Percentiles rank a stretch among this genome's conserved stretches.
Evolutionary conservation across 2,113 vertebrate species (phyloP).

Genomic region (Narcine bancroftii): DNA sequence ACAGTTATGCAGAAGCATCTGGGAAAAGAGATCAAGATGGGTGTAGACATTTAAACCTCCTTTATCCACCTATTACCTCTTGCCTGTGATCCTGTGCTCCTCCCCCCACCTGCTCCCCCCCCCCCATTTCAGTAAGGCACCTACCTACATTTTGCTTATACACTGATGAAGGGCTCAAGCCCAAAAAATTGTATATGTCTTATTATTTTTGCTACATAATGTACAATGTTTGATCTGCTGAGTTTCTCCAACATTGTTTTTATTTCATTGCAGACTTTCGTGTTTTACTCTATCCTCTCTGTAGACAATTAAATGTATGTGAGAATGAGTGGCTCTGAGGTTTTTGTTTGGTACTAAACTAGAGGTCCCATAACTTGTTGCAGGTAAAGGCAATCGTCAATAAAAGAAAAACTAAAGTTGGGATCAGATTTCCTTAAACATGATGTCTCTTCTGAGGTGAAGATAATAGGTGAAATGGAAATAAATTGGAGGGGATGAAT

Average conservation of each 20-base stretch:
- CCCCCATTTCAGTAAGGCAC: too few species aligned
- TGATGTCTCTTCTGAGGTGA: background rate
- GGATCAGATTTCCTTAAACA: background rate
- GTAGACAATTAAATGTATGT: background rate
- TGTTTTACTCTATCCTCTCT: too few species aligned
- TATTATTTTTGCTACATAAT: too few species aligned
- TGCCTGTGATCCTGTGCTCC: too few species aligned
- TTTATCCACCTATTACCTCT: too few species aligned
- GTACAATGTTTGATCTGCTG: too few species aligned
- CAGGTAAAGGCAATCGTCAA: background rate
- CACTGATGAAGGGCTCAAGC: too few species aligned
- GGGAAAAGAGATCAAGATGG: background rate
- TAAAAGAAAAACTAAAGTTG: background rate
- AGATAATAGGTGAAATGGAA: background rate
- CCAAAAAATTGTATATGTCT: too few species aligned
- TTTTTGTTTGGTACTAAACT: background rate
- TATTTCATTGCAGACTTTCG: too few species aligned
- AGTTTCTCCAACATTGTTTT: too few species aligned
- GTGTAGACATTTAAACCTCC: background rate
- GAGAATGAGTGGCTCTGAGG: background rate
- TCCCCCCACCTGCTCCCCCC: too few species aligned
- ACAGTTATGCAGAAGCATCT: background rate
- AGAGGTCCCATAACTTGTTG: background rate
- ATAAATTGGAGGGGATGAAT: background rate
- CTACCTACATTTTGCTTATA: too few species aligned